Base-by-base conservation (phyloP, 37 sponge, comb jelly and placozoan species). In the Ianthella basta region DNA sequence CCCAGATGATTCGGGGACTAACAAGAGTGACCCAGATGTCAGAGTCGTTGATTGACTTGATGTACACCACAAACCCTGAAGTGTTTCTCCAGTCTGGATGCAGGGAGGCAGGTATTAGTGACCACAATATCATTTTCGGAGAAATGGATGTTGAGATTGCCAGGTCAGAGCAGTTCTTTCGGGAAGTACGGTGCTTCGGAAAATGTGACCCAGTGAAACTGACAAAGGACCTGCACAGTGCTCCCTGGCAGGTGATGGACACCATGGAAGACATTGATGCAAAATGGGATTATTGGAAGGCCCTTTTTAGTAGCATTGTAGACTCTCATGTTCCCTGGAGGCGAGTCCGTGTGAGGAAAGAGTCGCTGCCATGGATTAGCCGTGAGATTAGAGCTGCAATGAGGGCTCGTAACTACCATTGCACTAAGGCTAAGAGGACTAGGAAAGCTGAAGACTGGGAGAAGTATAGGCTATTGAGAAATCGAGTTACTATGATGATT, bases 201-300 rank as follows among this genome's bases (percentile, higher is more conserved):
- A 56, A 35, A 15, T 80, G 81, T 80, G 41, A 82, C 63, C n/a
- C 13, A 8, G 77, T 80, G 18, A 30, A 41, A 25, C 36, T 84
- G 25, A 37, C 50, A 8, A 29, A 54, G 20, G 63, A 60, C 39
- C 56, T 84, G 37, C 14, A 19, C 20, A 55, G 16, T 8, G 57
- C 60, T 25, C 85, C 85, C 39, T 84, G 85, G 85, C 24, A 19
- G 12, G 77, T 84, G 34, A 54, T 84, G 75, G 75, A 72, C 23
- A 21, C 77, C 23, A 19, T 84, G 36, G 85, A 84, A 12, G 85
- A 84, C 37, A 18, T 84, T 34, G 78, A 84, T 56, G 32, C 60
- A 18, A 23, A 84, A 18, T 84, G 85, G 85, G 78, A 75, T 16
- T 75, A 21, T 38, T 84, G 85, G 85, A 84, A 84, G 77, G 18